These are phyloP conservation scores for Bimastos eiseni DNA, from an alignment of 2,888 invertebrate genomes.

Conservation along the genomic window DNA sequence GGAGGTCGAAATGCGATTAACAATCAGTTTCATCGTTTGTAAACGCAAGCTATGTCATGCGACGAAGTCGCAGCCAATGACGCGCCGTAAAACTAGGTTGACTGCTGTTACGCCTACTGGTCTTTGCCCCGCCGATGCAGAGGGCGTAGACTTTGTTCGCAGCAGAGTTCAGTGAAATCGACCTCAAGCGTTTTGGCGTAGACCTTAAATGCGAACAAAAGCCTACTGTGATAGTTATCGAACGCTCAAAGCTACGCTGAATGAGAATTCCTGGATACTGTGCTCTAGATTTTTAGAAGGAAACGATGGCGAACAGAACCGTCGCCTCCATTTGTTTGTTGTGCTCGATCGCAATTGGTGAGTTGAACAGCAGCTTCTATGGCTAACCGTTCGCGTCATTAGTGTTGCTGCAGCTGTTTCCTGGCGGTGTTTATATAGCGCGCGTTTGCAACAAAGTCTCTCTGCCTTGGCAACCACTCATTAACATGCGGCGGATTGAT, in stretches of 20 bases:
- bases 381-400: not conserved
- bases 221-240: not conserved
- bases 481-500: not conserved
- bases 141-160: not conserved
- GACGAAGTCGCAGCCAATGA: not conserved
- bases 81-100: not conserved
- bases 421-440: not conserved
- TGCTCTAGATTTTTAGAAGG: not conserved
- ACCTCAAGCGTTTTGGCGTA: not conserved
- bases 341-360: not conserved
- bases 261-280: not conserved
- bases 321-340: not conserved
- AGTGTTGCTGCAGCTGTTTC: not conserved
- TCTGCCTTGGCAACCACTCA: not conserved
- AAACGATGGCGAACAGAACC: not conserved
- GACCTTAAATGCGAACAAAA: not conserved
- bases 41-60: not conserved
- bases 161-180: not conserved
- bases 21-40: not conserved
- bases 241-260: not conserved
- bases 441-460: not conserved
- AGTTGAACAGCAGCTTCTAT: not conserved
- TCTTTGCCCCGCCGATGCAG: constrained; percentile 4
- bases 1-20: not conserved
- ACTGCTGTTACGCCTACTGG: not conserved